Evolutionary conservation across 2,797 vertebrate species (phyloP), one percentile per base, ranked within the genome.

Genomic region (Melanotaenia parkinsoni): DNA sequence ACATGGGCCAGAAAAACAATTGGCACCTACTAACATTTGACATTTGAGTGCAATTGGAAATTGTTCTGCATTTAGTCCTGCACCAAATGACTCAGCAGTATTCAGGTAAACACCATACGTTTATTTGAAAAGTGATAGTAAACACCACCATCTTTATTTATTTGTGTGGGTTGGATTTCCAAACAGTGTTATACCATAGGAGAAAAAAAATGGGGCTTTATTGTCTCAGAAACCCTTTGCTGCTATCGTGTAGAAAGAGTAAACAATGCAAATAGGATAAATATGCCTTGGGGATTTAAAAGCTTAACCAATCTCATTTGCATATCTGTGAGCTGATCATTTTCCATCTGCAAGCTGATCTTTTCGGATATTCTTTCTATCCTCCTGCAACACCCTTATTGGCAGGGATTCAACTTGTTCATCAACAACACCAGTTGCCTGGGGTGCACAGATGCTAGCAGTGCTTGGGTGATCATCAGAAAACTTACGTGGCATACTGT

Each of bases 391-490:
- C 51, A 26, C 65, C 32, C 38, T 38, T 38, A 24, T 40, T 64
- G 68, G 45, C 66, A 68, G 28, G 3, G 61, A 50, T 75, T 82
- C 5, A 1, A 68, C 37, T 80, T 30, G 14, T 35, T 68, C 72
- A 57, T 67, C 70, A 78, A 56, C 66, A 77, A 59, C 56, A 73
- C 47, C 47, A 51, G 47, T 51, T 43, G 59, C 47, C 59, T 76
- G 70, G 73, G 10, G 65, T 76, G 79, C 67, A 68, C 28, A 43
- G 24, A 50, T 16, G 73, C 76, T 80, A 72, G 51, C 10, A 58
- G 6, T 28, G 58, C 37, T 70, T 43, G 64, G 69, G 81, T 53
- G 45, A 77, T 67, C 67, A 72, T 35, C 76, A 82, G 72, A 16
- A 24, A 61, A 63, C 61, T 71, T 74, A 28, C 62, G 59, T 78